Conservation (phyloP, 2,888 invertebrate species). For the Cheilosia grossa region DNA sequence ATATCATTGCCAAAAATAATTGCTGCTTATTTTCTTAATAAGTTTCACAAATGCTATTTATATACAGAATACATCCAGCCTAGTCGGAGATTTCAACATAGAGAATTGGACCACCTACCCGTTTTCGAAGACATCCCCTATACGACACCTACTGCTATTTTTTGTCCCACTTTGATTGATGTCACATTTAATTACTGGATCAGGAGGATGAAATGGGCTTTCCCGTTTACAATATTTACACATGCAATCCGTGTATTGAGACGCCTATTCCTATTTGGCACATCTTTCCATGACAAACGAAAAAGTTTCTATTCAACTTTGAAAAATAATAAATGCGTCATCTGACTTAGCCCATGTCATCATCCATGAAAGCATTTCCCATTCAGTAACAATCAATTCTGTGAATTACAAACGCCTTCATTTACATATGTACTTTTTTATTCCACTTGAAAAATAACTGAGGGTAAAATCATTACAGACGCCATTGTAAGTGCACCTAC, state of each 20-base stretch:
- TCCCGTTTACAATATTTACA: not conserved
- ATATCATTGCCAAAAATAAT: too few species aligned
- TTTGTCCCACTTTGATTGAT: too few species aligned
- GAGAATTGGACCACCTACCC: too few species aligned
- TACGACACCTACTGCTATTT: too few species aligned
- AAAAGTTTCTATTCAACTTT: constrained; percentile 23
- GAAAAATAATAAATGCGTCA: constrained; percentile 48
- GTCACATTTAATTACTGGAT: not conserved
- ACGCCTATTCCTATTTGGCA: constrained; percentile 6
- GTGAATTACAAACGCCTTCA: constrained; percentile 66
- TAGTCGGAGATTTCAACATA: too few species aligned
- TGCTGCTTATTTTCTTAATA: too few species aligned
- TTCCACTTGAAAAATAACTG: constrained; percentile 69
- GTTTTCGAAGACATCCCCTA: too few species aligned
- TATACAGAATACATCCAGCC: too few species aligned
- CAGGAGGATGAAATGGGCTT: not conserved
- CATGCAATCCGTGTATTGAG: not conserved
- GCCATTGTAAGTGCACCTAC: constrained; percentile 70
- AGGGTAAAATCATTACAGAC: constrained; percentile 68
- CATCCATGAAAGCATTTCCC: constrained; percentile 59
- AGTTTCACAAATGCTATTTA: too few species aligned
- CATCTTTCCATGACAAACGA: constrained; percentile 55
- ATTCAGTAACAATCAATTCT: constrained; percentile 73
- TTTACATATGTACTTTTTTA: constrained; percentile 61
- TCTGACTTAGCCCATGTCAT: constrained; percentile 46